Percentiles rank a stretch among this genome's conserved stretches.
phyloP scores from a whole-genome alignment of 2,113 vertebrate species.

The Paraplagusia blochii region DNA sequence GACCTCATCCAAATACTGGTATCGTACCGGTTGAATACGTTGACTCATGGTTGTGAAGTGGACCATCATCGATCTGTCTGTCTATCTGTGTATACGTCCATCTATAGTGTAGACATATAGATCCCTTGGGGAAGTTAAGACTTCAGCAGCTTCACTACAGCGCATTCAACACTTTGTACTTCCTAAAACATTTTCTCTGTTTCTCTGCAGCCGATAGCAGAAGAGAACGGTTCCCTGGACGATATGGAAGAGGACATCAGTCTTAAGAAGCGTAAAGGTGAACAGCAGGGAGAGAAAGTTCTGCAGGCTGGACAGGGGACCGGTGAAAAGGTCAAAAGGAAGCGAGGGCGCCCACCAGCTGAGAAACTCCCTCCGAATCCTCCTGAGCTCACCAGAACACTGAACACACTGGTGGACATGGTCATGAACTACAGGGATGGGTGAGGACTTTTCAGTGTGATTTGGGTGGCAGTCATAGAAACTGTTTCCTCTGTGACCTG shows the following conservation, averaged over 20 bases:
- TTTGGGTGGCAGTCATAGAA: too few relatives aligned
- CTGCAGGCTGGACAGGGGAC: constrained; percentile 75
- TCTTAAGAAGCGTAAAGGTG: constrained; percentile 91
- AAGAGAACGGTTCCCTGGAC: constrained; percentile 88
- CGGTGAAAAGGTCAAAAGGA: constrained; percentile 92
- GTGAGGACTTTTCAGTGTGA: constrained; percentile 73
- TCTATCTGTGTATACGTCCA: too few relatives aligned
- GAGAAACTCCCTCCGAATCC: constrained; percentile 97
- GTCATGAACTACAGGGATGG: constrained; percentile 98
- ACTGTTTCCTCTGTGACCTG: too few relatives aligned
- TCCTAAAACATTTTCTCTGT: constrained; percentile 12
- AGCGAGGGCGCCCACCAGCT: constrained; percentile 92
- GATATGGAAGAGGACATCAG: constrained; percentile 96
- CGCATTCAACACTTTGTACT: too few relatives aligned
- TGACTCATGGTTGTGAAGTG: too few relatives aligned
- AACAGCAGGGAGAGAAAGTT: constrained; percentile 85
- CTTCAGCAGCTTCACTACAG: too few relatives aligned
- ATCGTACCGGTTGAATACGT: too few relatives aligned
- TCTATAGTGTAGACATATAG: too few relatives aligned
- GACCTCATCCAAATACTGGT: too few relatives aligned
- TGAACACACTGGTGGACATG: constrained; percentile 96
- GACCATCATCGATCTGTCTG: too few relatives aligned
- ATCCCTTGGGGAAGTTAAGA: too few relatives aligned
- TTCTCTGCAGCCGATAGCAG: constrained; percentile 74
- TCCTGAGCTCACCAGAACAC: constrained; percentile 92